Evolutionary conservation across 2,113 vertebrate genomes (phyloP), one percentile per base, ranked within the genome.

Genomic region (Chelonoidis abingdonii): DNA sequence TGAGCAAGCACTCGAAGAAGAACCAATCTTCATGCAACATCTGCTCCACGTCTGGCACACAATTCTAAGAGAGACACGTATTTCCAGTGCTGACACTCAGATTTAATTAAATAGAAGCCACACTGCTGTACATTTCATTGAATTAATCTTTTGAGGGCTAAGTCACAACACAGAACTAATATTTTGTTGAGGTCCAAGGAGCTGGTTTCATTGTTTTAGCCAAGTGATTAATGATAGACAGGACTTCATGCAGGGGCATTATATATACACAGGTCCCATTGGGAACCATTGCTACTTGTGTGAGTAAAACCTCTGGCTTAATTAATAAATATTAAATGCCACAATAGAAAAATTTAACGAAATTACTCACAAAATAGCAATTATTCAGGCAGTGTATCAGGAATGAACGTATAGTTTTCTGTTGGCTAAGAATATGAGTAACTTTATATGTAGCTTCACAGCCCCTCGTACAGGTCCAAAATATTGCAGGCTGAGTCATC

Each of bases 231-330:
- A 47, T 3, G 50, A 10, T 10, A 25, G 27, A 1, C 4, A 85
- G 81, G 16, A 10, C 10, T 25, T 81, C 89, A 44, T 78, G 84
- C 59, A 62, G 22, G 21, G 56, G 53, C 47, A 83, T 3, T 16
- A 21, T 76, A n/a, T 65, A 35, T n/a, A 87, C n/a, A 83, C 1
- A 14, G 57, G 59, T 8, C 88, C 38, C 1, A 0, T 1, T 19
- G 22, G 41, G 12, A 22, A 38, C 25, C 59, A 65, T 52, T 62
- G 49, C 50, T 81, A 24, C 59, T 85, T 24, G 24, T 83, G 47
- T 6, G 3, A 92, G 6, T 10, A 29, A 2, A 41, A 56, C 10
- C 50, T 84, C 54, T 47, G 9, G 5, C 44, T 89, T 84, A 27
- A 88, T 49, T 47, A 50, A n/a, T n/a, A 29, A 13, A 81, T 83